Conservation (phyloP, 2,113 vertebrate genomes). For the Chamaetylas fuelleborni region DNA sequence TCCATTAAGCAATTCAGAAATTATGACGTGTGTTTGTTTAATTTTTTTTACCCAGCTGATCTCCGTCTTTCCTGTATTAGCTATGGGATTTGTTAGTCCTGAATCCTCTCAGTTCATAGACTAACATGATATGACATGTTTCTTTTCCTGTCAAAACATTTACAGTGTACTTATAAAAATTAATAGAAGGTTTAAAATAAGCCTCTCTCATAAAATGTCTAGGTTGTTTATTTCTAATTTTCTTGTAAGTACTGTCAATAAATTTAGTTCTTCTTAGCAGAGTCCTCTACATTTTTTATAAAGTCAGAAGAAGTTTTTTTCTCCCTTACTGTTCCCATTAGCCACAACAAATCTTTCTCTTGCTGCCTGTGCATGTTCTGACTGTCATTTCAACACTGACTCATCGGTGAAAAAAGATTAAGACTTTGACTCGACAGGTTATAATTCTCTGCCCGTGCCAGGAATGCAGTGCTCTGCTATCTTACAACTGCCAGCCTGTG, state of each 20-base stretch:
- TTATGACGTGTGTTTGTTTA: background rate
- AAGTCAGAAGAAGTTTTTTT: background rate
- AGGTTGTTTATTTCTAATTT: background rate
- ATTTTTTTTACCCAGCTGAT: background rate
- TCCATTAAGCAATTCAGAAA: background rate
- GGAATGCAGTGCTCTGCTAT: background rate
- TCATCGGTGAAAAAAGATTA: slow-evolving; percentile 3
- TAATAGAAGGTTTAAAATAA: background rate
- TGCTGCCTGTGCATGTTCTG: slow-evolving; percentile 7
- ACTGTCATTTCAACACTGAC: slow-evolving; percentile 14
- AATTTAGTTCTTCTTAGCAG: background rate
- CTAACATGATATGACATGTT: background rate
- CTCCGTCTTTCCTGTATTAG: background rate
- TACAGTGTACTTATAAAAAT: background rate
- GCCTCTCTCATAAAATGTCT: background rate
- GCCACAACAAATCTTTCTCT: background rate
- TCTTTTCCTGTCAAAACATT: background rate
- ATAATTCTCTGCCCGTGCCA: background rate
- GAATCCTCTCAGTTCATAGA: background rate
- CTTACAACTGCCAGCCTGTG: background rate
- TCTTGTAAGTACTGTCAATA: background rate
- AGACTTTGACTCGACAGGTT: slow-evolving; percentile 21
- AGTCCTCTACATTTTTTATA: background rate
- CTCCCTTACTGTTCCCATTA: background rate
- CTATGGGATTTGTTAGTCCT: background rate